Percentiles rank a stretch among this genome's conserved stretches.
These are phyloP conservation scores for Helarctos malayanus DNA, from an alignment of 2,797 vertebrate species.

Conservation along the genomic window DNA sequence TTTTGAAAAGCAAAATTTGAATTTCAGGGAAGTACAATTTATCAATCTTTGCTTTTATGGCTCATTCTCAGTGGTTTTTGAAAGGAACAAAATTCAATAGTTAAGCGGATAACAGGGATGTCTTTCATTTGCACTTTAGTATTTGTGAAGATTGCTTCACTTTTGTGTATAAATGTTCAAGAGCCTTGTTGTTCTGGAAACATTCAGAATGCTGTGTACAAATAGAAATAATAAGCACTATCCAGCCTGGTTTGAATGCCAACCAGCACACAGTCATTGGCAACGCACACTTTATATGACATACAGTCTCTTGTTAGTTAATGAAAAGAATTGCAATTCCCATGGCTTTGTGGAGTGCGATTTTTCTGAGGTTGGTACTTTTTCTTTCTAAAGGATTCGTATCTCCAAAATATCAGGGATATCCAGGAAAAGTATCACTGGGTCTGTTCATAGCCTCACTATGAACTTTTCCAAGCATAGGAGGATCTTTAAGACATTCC, in stretches of 20 bases:
- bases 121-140: neutral
- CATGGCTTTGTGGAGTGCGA: neutral
- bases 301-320: neutral
- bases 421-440: neutral
- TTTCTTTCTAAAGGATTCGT: neutral
- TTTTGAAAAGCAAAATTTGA: constrained; percentile 17
- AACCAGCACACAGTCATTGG: neutral
- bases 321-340: neutral
- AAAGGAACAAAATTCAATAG: neutral
- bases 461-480: neutral
- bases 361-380: neutral
- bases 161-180: neutral
- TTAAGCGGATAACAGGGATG: neutral
- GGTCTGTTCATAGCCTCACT: neutral
- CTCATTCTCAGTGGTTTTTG: neutral
- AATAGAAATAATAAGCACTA: neutral
- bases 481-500: neutral
- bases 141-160: neutral
- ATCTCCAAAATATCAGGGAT: neutral
- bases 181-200: neutral
- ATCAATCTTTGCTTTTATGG: neutral
- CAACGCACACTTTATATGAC: neutral
- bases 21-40: neutral
- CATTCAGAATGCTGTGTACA: neutral
- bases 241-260: neutral